phyloP scores from a whole-genome alignment of 2,113 vertebrate species.

The Ahaetulla prasina region DNA sequence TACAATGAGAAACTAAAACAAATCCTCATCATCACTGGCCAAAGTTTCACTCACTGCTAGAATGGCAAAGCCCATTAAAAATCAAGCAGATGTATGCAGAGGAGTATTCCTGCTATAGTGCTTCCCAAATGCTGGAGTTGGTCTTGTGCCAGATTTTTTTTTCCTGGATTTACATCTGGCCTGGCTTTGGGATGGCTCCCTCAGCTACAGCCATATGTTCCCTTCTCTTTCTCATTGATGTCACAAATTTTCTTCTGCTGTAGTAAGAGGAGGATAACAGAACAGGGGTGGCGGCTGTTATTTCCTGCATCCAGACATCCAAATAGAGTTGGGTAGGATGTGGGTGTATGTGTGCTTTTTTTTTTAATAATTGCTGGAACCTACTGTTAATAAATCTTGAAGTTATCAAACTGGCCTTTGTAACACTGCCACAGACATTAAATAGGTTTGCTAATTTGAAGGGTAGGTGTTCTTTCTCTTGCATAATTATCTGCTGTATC shows the following conservation, averaged over 20 bases:
- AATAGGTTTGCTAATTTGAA: background rate
- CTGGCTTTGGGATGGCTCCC: conserved; percentile 24
- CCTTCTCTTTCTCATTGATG: conserved; percentile 20
- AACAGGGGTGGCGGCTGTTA: background rate
- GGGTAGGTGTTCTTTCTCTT: background rate
- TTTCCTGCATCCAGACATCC: background rate
- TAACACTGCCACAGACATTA: background rate
- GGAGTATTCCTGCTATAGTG: background rate
- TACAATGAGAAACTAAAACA: background rate
- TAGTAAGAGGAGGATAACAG: background rate
- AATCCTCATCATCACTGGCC: conserved; percentile 33
- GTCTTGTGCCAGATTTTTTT: conserved; percentile 15
- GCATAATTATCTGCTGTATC: background rate
- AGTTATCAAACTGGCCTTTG: background rate
- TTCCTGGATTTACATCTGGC: conserved; percentile 9
- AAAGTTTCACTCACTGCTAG: conserved; percentile 20
- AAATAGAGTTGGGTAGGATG: background rate
- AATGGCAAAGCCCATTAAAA: conserved; percentile 8
- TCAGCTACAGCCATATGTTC: conserved; percentile 27
- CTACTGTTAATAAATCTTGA: background rate
- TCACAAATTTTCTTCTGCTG: conserved; percentile 12
- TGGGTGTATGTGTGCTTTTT: background rate
- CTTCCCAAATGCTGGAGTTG: conserved; percentile 27
- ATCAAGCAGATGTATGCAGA: conserved; percentile 1
- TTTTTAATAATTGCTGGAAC: background rate